Evolutionary conservation across 2,888 invertebrate species (phyloP), one percentile per base, ranked within the genome.

Genomic region (Aphrophora alni): DNA sequence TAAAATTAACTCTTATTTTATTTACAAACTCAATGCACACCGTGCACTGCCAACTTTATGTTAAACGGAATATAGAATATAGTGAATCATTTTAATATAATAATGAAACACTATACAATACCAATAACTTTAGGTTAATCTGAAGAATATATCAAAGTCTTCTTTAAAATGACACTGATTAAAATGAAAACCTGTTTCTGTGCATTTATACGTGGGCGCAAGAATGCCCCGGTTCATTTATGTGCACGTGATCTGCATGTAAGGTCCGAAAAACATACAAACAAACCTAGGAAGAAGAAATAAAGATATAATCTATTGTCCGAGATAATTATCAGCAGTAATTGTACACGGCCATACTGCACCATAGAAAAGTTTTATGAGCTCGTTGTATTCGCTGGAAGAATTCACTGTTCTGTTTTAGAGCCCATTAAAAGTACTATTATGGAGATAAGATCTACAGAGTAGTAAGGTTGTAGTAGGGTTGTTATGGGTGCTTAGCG

Each of bases 341-440:
- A 44, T 44, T 75, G 44, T 51, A 44, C 51, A 75, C 33, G 38
- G 44, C 44, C 75, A 59, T 59, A 59, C 21, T 21, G 59, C 21
- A 59, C 59, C 59, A 59, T 59, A 12, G 59, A 59, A 59, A 59
- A 26, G 38, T 75, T 75, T 75, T 75, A 75, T 75, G 74, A 14
- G 38, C 74, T 4, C 12, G 76, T 76, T 76, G 76, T 76, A 28
- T 27, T 69, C 69, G 77, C 26, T 76, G 24, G 27, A 68, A 76
- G 76, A 76, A 59, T 76, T 68, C 59, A 38, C 24, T 33, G 77
- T 77, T 77, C 69, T 26, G 77, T 77, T 70, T 77, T 69, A 77
- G 69, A n/a, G 77, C 24, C 77, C 38, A 70, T 77, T 77, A 77
- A 77, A 77, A 68, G 28, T 69, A 70, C 70, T 70, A 38, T 77